A percentile compares a stretch with the other conserved stretches of the same genome.
Evolutionary conservation across 2,888 invertebrate species (phyloP).

Genomic region (Tenthredo amoena): DNA sequence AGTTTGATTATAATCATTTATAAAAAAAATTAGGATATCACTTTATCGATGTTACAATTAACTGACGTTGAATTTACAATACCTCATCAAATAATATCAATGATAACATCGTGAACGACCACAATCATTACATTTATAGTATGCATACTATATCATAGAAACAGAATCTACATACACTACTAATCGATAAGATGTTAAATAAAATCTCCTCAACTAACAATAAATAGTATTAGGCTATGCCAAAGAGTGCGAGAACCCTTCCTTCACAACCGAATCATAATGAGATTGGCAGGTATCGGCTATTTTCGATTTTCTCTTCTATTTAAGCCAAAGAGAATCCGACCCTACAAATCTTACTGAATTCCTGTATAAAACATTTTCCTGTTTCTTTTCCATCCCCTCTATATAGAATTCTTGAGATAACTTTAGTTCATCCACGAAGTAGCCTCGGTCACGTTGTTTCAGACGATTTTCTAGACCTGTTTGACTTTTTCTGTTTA

Average conservation of each 20-base stretch:
- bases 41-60: too few species aligned
- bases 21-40: too few species aligned
- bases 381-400: background rate
- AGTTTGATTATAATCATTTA: too few species aligned
- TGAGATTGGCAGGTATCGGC: background rate
- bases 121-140: background rate
- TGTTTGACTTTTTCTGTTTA: constrained; percentile 69
- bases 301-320: background rate
- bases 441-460: constrained; percentile 64
- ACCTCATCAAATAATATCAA: background rate
- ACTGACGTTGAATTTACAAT: too few species aligned
- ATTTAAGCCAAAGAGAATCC: background rate
- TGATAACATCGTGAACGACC: background rate
- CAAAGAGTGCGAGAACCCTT: background rate
- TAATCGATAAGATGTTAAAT: background rate
- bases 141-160: background rate
- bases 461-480: constrained; percentile 70
- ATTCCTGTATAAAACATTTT: background rate
- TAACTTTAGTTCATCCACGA: background rate
- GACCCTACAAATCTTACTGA: background rate
- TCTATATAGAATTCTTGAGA: background rate
- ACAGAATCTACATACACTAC: background rate
- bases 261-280: background rate
- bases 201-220: background rate
- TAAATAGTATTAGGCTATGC: background rate